Evolutionary conservation across 2,797 vertebrate genomes (phyloP).

Genomic region (Myotis pilosus): DNA sequence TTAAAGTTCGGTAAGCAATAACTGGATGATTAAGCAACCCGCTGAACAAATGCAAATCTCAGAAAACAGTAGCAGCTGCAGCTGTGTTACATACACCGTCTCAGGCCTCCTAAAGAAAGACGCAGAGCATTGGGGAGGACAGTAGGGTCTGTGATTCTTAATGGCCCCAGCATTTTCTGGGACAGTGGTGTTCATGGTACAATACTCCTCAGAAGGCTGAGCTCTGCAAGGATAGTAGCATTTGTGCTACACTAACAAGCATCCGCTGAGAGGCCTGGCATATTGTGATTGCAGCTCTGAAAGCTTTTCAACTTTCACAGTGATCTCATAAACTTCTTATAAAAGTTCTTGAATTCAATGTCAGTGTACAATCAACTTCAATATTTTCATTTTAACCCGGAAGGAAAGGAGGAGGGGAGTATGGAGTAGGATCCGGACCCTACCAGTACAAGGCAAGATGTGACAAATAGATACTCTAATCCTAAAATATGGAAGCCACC

Average conservation of each 20-base stretch:
- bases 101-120: constrained; percentile 70
- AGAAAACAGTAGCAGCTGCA: constrained; percentile 72
- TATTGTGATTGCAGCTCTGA: constrained; percentile 22
- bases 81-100: constrained; percentile 61
- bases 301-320: background rate
- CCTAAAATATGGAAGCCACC: background rate
- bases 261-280: constrained; percentile 62
- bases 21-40: constrained; percentile 11
- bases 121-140: constrained; percentile 73
- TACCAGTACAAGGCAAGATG: background rate
- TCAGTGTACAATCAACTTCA: background rate
- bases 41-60: constrained; percentile 37
- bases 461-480: background rate
- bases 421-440: background rate
- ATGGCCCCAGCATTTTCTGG: constrained; percentile 64
- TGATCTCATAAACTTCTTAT: background rate
- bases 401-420: background rate
- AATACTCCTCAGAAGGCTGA: constrained; percentile 74
- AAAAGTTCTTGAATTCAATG: background rate
- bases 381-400: background rate
- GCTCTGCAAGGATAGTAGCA: constrained; percentile 69
- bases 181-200: constrained; percentile 84
- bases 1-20: background rate
- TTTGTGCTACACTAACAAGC: constrained; percentile 72
- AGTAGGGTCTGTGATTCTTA: constrained; percentile 78